Conservation (phyloP, 2,113 vertebrate species). For the Notothenia rossii region DNA sequence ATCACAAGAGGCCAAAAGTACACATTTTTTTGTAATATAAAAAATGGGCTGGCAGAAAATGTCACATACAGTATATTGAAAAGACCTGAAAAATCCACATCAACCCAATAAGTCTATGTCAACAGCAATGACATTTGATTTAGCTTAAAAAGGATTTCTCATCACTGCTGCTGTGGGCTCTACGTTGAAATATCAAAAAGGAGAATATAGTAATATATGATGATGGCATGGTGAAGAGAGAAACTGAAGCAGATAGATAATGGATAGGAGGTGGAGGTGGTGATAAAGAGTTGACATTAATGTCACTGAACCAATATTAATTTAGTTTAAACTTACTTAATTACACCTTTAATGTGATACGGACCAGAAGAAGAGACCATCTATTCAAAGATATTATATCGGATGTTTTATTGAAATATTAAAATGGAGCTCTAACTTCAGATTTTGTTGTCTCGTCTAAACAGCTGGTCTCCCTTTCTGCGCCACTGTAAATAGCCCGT, state of each 20-base stretch:
- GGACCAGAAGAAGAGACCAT: not conserved
- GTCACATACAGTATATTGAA: slow-evolving; percentile 74
- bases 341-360: not conserved
- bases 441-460: slow-evolving; percentile 5
- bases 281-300: slow-evolving; percentile 9
- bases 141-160: slow-evolving; percentile 78
- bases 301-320: not conserved
- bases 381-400: not conserved
- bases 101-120: slow-evolving; percentile 80
- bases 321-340: not conserved
- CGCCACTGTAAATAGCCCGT: not conserved
- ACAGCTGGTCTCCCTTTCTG: not conserved
- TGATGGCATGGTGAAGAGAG: slow-evolving; percentile 18
- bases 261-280: slow-evolving; percentile 11
- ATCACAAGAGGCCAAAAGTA: slow-evolving; percentile 58
- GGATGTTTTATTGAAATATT: not conserved
- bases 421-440: slow-evolving; percentile 5
- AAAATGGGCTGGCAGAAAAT: slow-evolving; percentile 66
- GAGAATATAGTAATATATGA: slow-evolving; percentile 43
- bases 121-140: slow-evolving; percentile 83
- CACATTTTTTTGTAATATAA: slow-evolving; percentile 76
- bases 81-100: slow-evolving; percentile 77
- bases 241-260: slow-evolving; percentile 11
- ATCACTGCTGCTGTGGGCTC: slow-evolving; percentile 60
- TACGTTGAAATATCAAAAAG: slow-evolving; percentile 41